Evolutionary conservation across 2,797 vertebrate genomes (phyloP).

Genomic region (Alectoris magna): DNA sequence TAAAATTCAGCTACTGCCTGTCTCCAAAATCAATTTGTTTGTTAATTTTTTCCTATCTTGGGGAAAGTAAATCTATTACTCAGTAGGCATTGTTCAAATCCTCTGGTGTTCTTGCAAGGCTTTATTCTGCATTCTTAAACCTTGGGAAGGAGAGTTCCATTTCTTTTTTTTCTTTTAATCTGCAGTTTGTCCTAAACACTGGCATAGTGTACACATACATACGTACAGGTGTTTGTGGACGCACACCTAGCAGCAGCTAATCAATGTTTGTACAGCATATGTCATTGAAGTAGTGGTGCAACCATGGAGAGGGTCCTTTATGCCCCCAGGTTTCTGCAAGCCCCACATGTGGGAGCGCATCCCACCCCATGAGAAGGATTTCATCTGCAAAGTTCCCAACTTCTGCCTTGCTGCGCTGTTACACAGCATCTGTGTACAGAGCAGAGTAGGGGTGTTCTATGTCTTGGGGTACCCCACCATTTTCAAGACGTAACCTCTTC

Average conservation of each 20-base stretch:
- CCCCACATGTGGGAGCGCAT: too few relatives aligned
- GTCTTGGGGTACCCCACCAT: background rate
- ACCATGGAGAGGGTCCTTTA: background rate
- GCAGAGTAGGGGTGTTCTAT: background rate
- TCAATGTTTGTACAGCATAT: background rate
- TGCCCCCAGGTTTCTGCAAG: background rate
- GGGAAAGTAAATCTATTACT: background rate
- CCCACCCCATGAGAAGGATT: background rate
- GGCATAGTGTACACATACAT: accelerated
- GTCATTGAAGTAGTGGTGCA: background rate
- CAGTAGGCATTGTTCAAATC: background rate
- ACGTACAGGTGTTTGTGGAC: background rate
- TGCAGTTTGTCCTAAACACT: background rate
- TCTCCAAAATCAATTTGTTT: background rate
- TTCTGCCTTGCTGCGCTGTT: background rate
- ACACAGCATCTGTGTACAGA: accelerated
- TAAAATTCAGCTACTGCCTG: background rate
- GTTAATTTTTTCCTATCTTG: background rate
- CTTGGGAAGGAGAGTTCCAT: background rate
- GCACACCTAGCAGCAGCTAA: background rate
- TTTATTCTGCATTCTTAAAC: background rate
- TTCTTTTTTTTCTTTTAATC: too few relatives aligned
- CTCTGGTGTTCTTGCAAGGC: background rate
- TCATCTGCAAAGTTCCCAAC: background rate
- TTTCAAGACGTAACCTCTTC: background rate